phyloP scores from a whole-genome alignment of 2,888 invertebrate species.

The Timema cristinae region DNA sequence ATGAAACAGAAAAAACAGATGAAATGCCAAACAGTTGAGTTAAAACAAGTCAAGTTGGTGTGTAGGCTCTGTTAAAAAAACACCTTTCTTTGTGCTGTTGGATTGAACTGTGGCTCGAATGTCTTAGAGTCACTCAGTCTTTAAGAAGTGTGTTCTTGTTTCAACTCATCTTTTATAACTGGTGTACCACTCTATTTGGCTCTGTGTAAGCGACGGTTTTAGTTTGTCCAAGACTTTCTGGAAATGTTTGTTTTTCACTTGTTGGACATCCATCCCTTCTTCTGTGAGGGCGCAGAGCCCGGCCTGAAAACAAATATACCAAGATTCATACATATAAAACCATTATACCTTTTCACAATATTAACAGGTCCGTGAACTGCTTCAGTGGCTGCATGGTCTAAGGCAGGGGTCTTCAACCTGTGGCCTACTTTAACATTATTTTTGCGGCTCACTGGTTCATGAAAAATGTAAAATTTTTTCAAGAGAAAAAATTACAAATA shows the following conservation, averaged over 20 bases:
- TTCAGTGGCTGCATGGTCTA: background rate
- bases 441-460: too few relatives aligned
- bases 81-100: too few relatives aligned
- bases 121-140: too few relatives aligned
- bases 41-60: too few relatives aligned
- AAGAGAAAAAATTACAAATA: too few relatives aligned
- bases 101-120: too few relatives aligned
- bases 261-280: constrained; percentile 43
- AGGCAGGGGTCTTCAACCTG: background rate
- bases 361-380: constrained; percentile 37
- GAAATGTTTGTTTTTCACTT: constrained; percentile 45
- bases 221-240: constrained; percentile 41
- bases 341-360: constrained; percentile 41
- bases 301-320: constrained; percentile 44
- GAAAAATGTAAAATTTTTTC: too few relatives aligned
- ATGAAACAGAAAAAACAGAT: too few relatives aligned
- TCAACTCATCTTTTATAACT: constrained; percentile 29
- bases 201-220: constrained; percentile 45
- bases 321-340: background rate
- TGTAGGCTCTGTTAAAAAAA: too few relatives aligned
- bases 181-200: constrained; percentile 44
- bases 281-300: constrained; percentile 55
- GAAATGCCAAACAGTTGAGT: too few relatives aligned
- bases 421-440: too few relatives aligned
- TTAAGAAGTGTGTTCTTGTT: too few relatives aligned